A percentile compares a stretch with the other conserved stretches of the same genome.
Evolutionary conservation across 2,797 vertebrate species (phyloP).

Genomic region (Loriculus beryllinus): DNA sequence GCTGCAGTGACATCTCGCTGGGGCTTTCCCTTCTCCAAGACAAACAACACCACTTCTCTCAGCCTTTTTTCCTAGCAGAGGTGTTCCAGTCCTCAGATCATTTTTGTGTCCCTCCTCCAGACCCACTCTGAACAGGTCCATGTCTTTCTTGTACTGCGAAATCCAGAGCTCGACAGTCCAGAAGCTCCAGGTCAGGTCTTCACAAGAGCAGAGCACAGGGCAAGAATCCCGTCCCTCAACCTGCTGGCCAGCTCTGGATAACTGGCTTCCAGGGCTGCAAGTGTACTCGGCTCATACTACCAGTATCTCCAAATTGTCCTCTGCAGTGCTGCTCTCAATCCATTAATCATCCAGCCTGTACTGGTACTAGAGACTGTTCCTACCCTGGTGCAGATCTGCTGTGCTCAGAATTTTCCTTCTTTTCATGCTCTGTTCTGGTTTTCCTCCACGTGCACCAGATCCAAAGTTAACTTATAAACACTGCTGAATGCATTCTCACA

Average conservation of each 20-base stretch:
- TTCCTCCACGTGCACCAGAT: neutral
- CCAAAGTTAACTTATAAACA: neutral
- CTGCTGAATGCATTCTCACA: neutral
- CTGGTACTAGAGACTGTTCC: neutral
- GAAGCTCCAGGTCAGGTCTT: neutral
- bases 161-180: neutral
- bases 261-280: neutral
- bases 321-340: neutral
- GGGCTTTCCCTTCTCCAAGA: neutral
- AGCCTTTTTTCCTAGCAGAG: neutral
- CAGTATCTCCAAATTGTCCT: neutral
- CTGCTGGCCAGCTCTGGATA: neutral
- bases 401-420: neutral
- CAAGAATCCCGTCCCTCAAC: neutral
- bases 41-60: neutral
- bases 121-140: neutral
- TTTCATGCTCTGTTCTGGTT: neutral
- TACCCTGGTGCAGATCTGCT: neutral
- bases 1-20: neutral
- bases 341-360: neutral
- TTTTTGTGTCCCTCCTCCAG: neutral
- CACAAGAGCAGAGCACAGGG: neutral
- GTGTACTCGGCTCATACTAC: neutral
- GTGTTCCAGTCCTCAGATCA: neutral
- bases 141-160: neutral